Evolutionary conservation across 1,140 invertebrate genomes (phyloP).

Genomic region (Saccostrea glomerata): DNA sequence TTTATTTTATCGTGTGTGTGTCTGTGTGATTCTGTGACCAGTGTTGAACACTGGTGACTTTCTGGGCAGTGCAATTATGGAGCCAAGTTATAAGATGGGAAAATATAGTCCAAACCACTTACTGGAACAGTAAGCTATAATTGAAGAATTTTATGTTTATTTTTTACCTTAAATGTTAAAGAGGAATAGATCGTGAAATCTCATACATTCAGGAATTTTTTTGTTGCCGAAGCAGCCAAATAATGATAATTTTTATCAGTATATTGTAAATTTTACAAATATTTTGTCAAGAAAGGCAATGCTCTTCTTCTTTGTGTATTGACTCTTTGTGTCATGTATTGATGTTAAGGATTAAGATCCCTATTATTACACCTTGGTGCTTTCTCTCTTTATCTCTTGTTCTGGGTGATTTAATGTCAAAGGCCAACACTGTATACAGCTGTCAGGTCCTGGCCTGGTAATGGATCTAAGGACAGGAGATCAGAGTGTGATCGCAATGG

Average conservation of each 20-base stretch:
- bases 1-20: background rate
- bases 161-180: background rate
- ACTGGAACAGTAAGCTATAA: background rate
- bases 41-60: background rate
- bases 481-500: background rate
- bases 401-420: slow-evolving; percentile 10
- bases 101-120: slow-evolving; percentile 50
- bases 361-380: background rate
- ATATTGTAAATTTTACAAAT: background rate
- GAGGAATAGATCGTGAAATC: background rate
- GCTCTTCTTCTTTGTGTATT: background rate
- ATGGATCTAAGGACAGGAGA: background rate
- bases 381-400: background rate
- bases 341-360: slow-evolving; percentile 7
- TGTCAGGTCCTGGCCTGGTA: background rate
- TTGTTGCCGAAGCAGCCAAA: background rate
- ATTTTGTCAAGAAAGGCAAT: background rate
- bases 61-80: slow-evolving; percentile 40
- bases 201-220: background rate
- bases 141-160: background rate
- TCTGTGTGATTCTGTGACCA: slow-evolving; percentile 3
- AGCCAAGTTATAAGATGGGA: slow-evolving; percentile 55
- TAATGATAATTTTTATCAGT: background rate
- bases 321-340: slow-evolving; percentile 20
- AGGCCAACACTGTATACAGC: background rate